Evolutionary conservation across 37 sponge, comb jelly and placozoan species (phyloP), one percentile per base, ranked within the genome.

Genomic region (Lycopodina hypogea): DNA sequence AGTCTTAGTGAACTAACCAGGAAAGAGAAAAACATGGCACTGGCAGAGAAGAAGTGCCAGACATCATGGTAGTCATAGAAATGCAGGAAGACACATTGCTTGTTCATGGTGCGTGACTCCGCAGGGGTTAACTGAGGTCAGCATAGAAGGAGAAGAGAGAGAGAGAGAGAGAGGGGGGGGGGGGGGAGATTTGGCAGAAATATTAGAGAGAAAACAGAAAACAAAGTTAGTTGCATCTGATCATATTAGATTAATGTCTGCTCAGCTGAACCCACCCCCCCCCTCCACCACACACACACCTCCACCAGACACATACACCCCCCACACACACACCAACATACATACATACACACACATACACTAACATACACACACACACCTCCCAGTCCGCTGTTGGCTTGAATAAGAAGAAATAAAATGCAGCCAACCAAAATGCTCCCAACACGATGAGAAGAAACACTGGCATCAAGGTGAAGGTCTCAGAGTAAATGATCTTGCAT

Each of bases 1-100:
- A n/a, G n/a, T n/a, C n/a, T n/a, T 23, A 3, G 12, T 60, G 61
- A 21, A 83, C 93, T 77, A 50, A 93, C 95, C 74, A 97, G 68
- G 62, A 97, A 95, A 34, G 91, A 85, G 64, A 95, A 94, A 77
- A 97, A 97, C 73, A 97, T 65, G n/a, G 92, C 96, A 77, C 75
- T 66, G 8, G 99, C 91, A 32, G 99, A 95, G 62, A 97, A 78
- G 76, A 97, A 86, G 83, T 97, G 99, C 99, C 99, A 97, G 35
- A 97, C 59, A 73, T 97, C 96, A 68, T 97, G 99, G 71, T 82
- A 73, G 89, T 95, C 93, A 71, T 95, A 97, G 77, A 97, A 97
- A 35, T 62, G 88, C n/a, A 92, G 69, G 29, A 93, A 53, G 29
- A 58, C 26, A 65, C 96, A 96, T 18, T 74, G 61, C 29, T 83